Evolutionary conservation across 2,797 vertebrate genomes (phyloP).

Genomic region (Melanotaenia nigrans): DNA sequence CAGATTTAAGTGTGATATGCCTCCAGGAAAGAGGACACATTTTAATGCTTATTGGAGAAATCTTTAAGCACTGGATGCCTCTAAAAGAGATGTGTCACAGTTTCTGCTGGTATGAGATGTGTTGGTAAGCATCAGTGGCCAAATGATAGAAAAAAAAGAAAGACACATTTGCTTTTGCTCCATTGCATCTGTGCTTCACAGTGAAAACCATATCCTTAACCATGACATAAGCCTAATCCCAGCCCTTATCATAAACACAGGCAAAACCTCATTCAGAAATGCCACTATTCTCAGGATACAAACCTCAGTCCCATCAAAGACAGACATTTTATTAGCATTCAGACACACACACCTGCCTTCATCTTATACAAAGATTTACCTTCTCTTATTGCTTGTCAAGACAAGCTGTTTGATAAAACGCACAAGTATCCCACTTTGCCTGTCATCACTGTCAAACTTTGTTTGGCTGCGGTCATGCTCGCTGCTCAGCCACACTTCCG

Average conservation of each 20-base stretch:
- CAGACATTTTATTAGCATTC: not conserved
- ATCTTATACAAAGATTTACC: constrained; percentile 30
- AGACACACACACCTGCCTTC: constrained; percentile 1
- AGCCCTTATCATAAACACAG: not conserved
- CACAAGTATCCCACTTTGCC: constrained; percentile 34
- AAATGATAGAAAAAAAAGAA: not conserved
- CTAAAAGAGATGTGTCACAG: not conserved
- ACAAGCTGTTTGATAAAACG: constrained; percentile 39
- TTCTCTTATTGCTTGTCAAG: constrained; percentile 34
- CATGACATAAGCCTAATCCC: not conserved
- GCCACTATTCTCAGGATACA: not conserved
- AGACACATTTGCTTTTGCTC: not conserved
- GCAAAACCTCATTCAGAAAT: constrained; percentile 8
- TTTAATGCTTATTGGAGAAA: not conserved
- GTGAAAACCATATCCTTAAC: constrained; percentile 9
- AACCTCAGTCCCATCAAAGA: not conserved
- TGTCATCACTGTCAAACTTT: constrained; percentile 41
- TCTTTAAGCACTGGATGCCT: not conserved
- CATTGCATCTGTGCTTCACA: not conserved
- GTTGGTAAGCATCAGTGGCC: not conserved
- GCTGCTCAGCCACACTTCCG: constrained; percentile 16
- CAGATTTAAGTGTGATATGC: not conserved
- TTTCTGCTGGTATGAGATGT: not conserved
- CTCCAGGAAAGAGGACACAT: not conserved
- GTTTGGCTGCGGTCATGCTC: constrained; percentile 5